phyloP scores from a whole-genome alignment of 2,888 invertebrate genomes.

The Hirtodrosophila confusa region DNA sequence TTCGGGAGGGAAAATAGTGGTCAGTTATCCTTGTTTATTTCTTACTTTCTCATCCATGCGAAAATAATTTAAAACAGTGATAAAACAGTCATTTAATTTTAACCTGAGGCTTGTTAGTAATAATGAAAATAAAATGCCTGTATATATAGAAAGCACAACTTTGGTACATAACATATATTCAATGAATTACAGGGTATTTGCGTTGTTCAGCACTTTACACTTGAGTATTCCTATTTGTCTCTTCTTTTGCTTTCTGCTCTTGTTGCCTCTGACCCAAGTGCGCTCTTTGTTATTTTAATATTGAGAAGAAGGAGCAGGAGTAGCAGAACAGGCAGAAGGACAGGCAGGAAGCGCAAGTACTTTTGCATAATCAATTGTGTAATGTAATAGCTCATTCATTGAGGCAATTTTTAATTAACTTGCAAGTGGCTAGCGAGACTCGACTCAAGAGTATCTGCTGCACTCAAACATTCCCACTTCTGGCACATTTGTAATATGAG shows the following conservation, averaged over 20 bases:
- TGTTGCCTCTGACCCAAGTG: conserved; percentile 53
- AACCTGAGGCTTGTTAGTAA: no score
- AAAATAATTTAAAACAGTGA: no score
- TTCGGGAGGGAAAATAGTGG: no score
- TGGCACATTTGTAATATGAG: not conserved
- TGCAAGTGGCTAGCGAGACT: conserved; percentile 20
- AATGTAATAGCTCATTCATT: conserved; percentile 61
- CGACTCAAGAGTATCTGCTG: conserved; percentile 5
- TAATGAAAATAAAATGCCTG: no score
- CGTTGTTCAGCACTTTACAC: not conserved
- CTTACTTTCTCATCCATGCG: no score
- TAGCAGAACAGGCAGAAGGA: not conserved
- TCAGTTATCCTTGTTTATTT: no score
- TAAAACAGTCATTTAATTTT: no score
- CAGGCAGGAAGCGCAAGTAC: conserved; percentile 40
- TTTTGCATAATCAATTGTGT: conserved; percentile 64
- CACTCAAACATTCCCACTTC: conserved; percentile 10
- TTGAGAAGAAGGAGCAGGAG: conserved; percentile 14
- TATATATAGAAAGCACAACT: no score
- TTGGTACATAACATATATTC: no score
- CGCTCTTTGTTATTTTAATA: conserved; percentile 59
- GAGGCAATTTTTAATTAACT: conserved; percentile 62
- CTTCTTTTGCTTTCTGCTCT: conserved; percentile 9
- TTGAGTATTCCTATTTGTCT: conserved; percentile 4
- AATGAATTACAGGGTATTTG: not conserved